Evolutionary conservation across 2,888 invertebrate species (phyloP).

Genomic region (Nasonovia ribisnigri): DNA sequence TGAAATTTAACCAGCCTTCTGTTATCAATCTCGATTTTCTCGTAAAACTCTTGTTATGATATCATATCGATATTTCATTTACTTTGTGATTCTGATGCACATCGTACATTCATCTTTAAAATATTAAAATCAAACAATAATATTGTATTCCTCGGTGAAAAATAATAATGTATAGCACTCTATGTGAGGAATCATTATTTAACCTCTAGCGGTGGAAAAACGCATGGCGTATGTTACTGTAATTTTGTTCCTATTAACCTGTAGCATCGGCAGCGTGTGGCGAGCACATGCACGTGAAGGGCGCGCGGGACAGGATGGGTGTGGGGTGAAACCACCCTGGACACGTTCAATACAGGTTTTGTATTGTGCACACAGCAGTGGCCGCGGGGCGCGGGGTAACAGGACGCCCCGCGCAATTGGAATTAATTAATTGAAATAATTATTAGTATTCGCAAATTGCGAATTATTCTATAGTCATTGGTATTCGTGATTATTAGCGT

Average conservation of each 20-base stretch:
- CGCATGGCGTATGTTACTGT: neutral
- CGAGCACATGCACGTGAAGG: neutral
- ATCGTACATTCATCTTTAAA: neutral
- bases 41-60: neutral
- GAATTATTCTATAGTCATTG: neutral
- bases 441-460: neutral
- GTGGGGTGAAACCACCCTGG: neutral
- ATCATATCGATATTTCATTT: neutral
- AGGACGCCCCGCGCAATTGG: neutral
- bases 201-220: neutral
- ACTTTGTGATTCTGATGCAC: neutral
- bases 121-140: neutral
- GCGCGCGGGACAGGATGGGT: neutral
- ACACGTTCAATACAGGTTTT: neutral
- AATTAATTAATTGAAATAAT: neutral
- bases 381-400: neutral
- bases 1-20: neutral
- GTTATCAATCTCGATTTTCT: neutral
- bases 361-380: neutral
- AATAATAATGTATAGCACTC: neutral
- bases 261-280: neutral
- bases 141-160: neutral
- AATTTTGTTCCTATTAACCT: neutral
- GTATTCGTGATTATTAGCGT: neutral
- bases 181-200: neutral